Conservation (phyloP, 2,113 vertebrate genomes). For the Phoenicopterus ruber region DNA sequence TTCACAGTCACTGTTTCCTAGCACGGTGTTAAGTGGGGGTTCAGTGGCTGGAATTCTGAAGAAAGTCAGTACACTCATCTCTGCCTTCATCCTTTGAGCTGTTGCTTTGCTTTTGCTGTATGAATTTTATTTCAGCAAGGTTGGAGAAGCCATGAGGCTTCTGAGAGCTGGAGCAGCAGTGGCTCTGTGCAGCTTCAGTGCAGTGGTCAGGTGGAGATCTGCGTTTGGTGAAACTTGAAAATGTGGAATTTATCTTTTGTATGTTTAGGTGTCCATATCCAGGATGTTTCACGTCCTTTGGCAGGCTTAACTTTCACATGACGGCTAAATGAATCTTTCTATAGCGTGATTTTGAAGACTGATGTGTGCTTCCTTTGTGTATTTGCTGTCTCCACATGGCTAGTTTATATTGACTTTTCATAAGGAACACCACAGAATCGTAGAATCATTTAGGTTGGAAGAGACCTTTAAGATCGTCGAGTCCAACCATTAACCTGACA, state of each 20-base stretch:
- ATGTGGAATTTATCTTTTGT: background rate
- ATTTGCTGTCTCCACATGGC: background rate
- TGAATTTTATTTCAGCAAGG: background rate
- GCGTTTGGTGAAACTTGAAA: background rate
- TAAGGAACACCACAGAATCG: background rate
- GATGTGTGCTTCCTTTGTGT: background rate
- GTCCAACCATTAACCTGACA: too few relatives aligned
- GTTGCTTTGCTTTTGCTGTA: background rate
- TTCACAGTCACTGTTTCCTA: background rate
- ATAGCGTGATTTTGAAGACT: background rate
- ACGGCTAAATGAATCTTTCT: background rate
- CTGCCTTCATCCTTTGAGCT: background rate
- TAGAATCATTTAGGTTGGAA: too few relatives aligned
- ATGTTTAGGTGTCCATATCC: fast-evolving
- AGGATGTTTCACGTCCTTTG: background rate
- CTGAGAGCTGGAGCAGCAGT: background rate
- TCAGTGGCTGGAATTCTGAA: background rate
- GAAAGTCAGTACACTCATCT: background rate
- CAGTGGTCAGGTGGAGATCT: background rate
- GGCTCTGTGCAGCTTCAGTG: background rate
- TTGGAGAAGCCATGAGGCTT: background rate
- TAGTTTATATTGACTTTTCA: background rate
- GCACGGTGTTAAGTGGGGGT: background rate
- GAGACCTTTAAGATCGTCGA: too few relatives aligned
- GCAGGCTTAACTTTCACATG: background rate